A percentile compares a stretch with the other conserved stretches of the same genome.
phyloP scores from a whole-genome alignment of 2,113 vertebrate species.

The Siniperca chuatsi region DNA sequence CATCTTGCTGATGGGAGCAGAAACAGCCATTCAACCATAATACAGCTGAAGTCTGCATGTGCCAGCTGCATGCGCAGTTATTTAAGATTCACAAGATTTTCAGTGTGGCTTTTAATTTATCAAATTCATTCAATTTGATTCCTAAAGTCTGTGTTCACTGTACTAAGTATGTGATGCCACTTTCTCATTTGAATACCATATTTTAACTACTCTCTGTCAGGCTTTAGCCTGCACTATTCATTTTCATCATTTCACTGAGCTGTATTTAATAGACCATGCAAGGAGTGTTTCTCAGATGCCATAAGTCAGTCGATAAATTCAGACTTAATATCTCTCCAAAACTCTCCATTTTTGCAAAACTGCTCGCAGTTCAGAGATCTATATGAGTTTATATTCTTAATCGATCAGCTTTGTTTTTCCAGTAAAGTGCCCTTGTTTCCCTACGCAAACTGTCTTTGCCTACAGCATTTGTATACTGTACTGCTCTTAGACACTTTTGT shows the following conservation, averaged over 20 bases:
- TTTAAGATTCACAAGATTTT: slow-evolving; percentile 39
- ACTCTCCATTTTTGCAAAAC: slow-evolving; percentile 44
- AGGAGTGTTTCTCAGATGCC: slow-evolving; percentile 52
- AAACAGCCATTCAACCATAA: slow-evolving; percentile 44
- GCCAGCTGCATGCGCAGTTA: slow-evolving; percentile 24
- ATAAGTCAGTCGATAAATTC: slow-evolving; percentile 68
- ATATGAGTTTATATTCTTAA: slow-evolving; percentile 37
- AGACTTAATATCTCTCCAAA: slow-evolving; percentile 58
- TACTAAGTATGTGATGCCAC: slow-evolving; percentile 37
- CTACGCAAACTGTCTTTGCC: slow-evolving; percentile 24
- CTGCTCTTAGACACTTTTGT: slow-evolving; percentile 15
- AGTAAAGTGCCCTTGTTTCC: slow-evolving; percentile 30
- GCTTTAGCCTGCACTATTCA: slow-evolving; percentile 60
- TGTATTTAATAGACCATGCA: slow-evolving; percentile 70
- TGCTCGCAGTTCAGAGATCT: slow-evolving; percentile 44
- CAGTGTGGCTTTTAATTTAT: slow-evolving; percentile 38
- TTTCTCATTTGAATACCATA: slow-evolving; percentile 29
- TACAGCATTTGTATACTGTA: not conserved
- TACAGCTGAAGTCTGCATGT: slow-evolving; percentile 7
- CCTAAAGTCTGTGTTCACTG: slow-evolving; percentile 10
- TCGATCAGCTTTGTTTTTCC: slow-evolving; percentile 52
- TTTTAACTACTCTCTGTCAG: slow-evolving; percentile 66
- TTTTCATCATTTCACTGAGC: slow-evolving; percentile 70
- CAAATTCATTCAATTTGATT: slow-evolving; percentile 48
- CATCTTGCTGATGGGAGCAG: slow-evolving; percentile 39